Conservation (phyloP, 2,888 invertebrate genomes). For the Diloba caeruleocephala region DNA sequence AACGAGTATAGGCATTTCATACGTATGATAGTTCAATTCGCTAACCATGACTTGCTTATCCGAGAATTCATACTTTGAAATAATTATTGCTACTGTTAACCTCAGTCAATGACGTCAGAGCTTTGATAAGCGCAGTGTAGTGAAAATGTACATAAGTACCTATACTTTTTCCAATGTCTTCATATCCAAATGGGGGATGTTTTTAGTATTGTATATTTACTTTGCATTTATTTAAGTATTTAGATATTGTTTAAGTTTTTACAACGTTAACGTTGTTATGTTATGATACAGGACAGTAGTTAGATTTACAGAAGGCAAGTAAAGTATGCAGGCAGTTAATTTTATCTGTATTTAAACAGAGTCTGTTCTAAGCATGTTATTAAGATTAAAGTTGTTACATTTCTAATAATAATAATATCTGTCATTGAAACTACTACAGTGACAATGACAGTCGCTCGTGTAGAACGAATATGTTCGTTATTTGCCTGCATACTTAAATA, state of each 20-base stretch:
- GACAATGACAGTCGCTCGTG: too few relatives aligned
- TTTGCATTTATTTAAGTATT: conserved; percentile 41
- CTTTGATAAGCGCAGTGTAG: conserved; percentile 54
- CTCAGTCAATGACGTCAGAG: conserved; percentile 53
- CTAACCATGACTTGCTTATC: conserved; percentile 47
- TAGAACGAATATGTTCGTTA: too few relatives aligned
- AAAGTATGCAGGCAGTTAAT: too few relatives aligned
- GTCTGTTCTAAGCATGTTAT: too few relatives aligned
- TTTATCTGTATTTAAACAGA: too few relatives aligned
- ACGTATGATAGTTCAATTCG: conserved; percentile 32
- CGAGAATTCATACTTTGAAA: conserved; percentile 42
- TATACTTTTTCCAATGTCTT: conserved; percentile 26
- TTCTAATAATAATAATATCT: too few relatives aligned
- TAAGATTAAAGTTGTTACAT: too few relatives aligned
- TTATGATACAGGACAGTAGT: too few relatives aligned
- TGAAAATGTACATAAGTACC: conserved; percentile 51
- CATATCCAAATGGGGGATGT: conserved; percentile 24
- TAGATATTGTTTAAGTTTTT: conserved; percentile 12
- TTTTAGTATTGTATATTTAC: conserved; percentile 36
- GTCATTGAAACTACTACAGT: too few relatives aligned
- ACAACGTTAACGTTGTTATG: too few relatives aligned
- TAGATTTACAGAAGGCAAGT: too few relatives aligned
- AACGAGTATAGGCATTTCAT: conserved; percentile 4
- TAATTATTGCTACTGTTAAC: conserved; percentile 52
- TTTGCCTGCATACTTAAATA: too few relatives aligned